Percentiles rank a stretch among this genome's conserved stretches.
phyloP scores from a whole-genome alignment of 2,888 invertebrate genomes.

The Gryllus longicercus region DNA sequence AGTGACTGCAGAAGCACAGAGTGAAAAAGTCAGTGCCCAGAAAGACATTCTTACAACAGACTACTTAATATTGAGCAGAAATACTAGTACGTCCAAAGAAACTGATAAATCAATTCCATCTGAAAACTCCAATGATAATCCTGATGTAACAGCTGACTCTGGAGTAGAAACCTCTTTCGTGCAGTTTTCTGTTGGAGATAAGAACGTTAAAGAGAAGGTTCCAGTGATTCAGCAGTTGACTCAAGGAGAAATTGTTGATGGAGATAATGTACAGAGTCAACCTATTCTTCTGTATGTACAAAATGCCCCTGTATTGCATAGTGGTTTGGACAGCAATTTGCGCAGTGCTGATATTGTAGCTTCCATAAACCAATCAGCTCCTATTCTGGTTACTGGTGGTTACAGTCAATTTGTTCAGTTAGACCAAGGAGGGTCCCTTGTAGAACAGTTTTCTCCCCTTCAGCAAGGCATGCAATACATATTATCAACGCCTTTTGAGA shows the following conservation, averaged over 20 bases:
- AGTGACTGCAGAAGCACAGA: neutral
- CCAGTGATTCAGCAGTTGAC: neutral
- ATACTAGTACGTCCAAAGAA: neutral
- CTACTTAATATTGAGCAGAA: neutral
- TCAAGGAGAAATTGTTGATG: neutral
- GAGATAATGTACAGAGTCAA: constrained; percentile 23
- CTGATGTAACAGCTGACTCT: neutral
- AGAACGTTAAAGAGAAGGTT: neutral
- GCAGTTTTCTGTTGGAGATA: neutral
- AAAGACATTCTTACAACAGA: neutral
- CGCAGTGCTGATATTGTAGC: constrained; percentile 31
- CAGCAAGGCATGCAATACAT: constrained; percentile 31
- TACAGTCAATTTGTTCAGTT: constrained; percentile 27
- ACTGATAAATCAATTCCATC: neutral
- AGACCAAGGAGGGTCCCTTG: constrained; percentile 23
- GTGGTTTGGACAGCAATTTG: constrained; percentile 24
- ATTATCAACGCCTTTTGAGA: constrained; percentile 27
- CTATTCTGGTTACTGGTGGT: constrained; percentile 25
- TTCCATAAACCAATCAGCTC: constrained; percentile 27
- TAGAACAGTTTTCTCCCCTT: constrained; percentile 29
- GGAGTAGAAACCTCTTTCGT: neutral
- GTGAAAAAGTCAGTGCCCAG: neutral
- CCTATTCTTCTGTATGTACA: constrained; percentile 31
- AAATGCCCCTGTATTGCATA: constrained; percentile 19
- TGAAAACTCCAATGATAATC: neutral